Base-by-base conservation (phyloP, 2,113 vertebrate species). In the Larimichthys crocea region DNA sequence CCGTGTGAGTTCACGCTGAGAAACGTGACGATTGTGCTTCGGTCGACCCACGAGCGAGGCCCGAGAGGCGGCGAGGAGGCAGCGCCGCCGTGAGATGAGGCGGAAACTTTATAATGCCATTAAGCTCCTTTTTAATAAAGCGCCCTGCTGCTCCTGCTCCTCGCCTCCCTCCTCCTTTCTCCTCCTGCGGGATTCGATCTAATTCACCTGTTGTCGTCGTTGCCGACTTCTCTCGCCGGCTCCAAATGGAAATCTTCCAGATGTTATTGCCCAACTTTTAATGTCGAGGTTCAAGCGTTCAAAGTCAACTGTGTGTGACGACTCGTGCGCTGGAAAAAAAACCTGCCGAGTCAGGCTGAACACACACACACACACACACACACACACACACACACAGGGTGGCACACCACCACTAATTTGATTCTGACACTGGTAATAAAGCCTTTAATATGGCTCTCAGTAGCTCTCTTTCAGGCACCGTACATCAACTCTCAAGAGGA, bases 341-440 rank as follows among this genome's bases (percentile, higher is more conserved):
- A 75, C 26, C 60, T 26, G 55, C 29, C 67, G 56, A n/a, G 73
- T 76, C 59, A 49, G 57, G 52, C 68, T 59, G 52, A 63, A 64
- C 22, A 3, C 49, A 14, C 76, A 64, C 65, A 73, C 53, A n/a
- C 76, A 64, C 62, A 49, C 48, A 46, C 31, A 2, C 53, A 16
- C 70, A 24, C 52, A 2, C 53, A 16, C 61, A 49, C 48, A 44
- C 31, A 70, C 50, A 24, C n/a, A 24, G 72, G 8, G 29, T 55
- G 64, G 48, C 83, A 57, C 48, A 76, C 56, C 84, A 71, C 53
- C 71, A 76, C 89, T 89, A 82, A 92, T 93, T 89, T 91, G 83
- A 91, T 85, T 89, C 83, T 85, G 76, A 88, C 85, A 87, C 74
- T 44, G 40, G 81, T 88, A 91, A 90, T 93, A 88, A 93, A 92